Percentiles rank a stretch among this genome's conserved stretches.
These are phyloP conservation scores for Zaprionus africanus DNA, from an alignment of 1,140 invertebrate species.

Conservation along the genomic window DNA sequence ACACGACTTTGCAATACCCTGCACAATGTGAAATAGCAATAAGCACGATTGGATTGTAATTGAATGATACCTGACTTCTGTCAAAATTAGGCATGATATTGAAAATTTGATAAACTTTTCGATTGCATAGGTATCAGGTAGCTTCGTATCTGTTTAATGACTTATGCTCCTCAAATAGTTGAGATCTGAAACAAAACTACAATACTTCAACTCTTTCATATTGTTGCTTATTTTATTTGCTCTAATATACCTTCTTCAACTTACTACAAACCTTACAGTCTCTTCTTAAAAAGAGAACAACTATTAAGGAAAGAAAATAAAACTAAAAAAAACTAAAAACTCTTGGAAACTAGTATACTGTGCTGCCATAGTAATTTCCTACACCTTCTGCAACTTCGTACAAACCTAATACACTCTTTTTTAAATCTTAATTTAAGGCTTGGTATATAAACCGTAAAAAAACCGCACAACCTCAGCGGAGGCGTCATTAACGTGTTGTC, in stretches of 20 bases:
- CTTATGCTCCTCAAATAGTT: neutral
- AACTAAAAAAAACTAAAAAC: too few species aligned
- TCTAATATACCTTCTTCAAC: too few species aligned
- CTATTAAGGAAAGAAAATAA: too few species aligned
- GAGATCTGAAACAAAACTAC: neutral
- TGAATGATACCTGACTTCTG: neutral
- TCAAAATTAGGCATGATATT: neutral
- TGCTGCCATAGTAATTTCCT: too few species aligned
- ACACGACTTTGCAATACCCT: conserved; percentile 5
- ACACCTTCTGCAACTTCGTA: too few species aligned
- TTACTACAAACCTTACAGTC: neutral
- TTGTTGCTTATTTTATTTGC: too few species aligned
- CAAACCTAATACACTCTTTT: neutral
- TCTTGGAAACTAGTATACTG: too few species aligned
- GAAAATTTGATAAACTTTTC: neutral
- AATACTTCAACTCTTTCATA: accelerated
- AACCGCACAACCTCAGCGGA: conserved; percentile 13
- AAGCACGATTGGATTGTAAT: neutral
- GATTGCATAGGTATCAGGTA: neutral
- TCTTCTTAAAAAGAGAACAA: neutral
- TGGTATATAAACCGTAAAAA: neutral
- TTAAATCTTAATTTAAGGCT: neutral
- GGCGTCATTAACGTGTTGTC: conserved; percentile 29
- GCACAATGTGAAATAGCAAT: neutral
- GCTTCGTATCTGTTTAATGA: neutral